Base-by-base conservation (phyloP, 2,888 invertebrate genomes). In the Sinopyrophorus schimmeli region DNA sequence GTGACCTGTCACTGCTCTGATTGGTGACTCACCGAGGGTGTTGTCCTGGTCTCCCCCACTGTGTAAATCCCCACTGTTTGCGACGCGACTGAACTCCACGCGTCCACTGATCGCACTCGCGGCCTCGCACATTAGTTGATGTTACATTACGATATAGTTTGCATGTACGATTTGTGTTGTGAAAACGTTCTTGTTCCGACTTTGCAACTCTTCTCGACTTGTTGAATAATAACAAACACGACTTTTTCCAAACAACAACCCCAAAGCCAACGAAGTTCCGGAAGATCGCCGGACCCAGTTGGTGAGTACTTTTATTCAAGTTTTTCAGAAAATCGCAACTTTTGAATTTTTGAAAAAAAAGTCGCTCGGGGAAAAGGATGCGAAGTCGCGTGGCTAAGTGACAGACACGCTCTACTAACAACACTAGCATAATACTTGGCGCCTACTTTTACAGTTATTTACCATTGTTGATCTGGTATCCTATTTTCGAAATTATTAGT, bases 21-120 rank as follows among this genome's bases (percentile, higher is more conserved):
- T 74, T 74, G 73, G 74, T 75, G 75, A 75, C 61, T 75, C 74
- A 75, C 69, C 63, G 73, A 74, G 74, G 74, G 75, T 75, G 74
- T 74, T 74, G 74, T 73, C 73, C 74, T 74, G 73, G 64, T 65
- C 61, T 65, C 59, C 65, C 63, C 67, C 66, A 65, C 60, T 49
- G 55, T 59, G 52, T 51, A 9, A n/a, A 49, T 49, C 53, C 59
- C 61, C 59, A 61, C 63, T 51, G 59, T 55, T 39, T 54, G 42
- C 53, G 51, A 35, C 46, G 52, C 60, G 61, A 55, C 54, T 57
- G 37, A 47, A 53, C 56, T 51, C 53, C 54, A 58, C 59, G 57
- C 59, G 58, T 42, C 26, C 43, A 42, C 37, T 28, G 47, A 35
- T 42, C 15, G 28, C 24, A 42, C 35, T 39, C 47, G 53, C 37